Evolutionary conservation across 2,113 vertebrate species (phyloP), one percentile per base, ranked within the genome.

Genomic region (Campylorhamphus procurvoides): DNA sequence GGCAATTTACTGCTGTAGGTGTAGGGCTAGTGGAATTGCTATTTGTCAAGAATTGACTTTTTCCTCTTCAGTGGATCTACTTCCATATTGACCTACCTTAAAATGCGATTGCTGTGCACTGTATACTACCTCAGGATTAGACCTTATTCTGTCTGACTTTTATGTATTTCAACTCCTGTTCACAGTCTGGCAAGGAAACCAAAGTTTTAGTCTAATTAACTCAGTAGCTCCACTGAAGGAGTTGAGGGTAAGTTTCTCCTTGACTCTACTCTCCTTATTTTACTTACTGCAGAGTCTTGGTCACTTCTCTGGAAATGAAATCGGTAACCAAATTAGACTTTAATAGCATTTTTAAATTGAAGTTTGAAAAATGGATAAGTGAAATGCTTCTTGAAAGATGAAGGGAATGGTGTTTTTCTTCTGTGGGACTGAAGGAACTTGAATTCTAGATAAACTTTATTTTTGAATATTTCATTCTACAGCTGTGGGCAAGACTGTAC

Each of bases 31-130:
- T 31, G 16, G 31, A 84, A 88, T 82, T 68, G 23, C 44, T 90
- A 22, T 92, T 90, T 89, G 68, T 84, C 18, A 86, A 74, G 73
- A 81, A 84, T 0, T 89, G 92, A 94, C 49, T 68, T 92, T 90
- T 96, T 78, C 63, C 19, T 84, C 60, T 68, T 93, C 28, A 58
- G 64, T 69, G n/a, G 47, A 49, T 84, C 40, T 84, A 7, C 49
- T 84, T 72, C 40, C 46, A 23, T 84, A 76, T 7, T 72, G 74
- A 84, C 67, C 44, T 63, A 13, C 71, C 85, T 90, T 84, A 75
- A 93, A 95, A 75, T 72, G 58, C 37, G 81, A 84, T 78, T 84
- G 18, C 42, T 56, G 64, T 60, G 52, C 31, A 60, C 56, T 68
- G 73, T 66, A n/a, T 37, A 11, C 22, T 89, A 15, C 44, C 31